These are phyloP conservation scores for Ammospiza maritima DNA, from an alignment of 2,797 vertebrate genomes.

Conservation along the genomic window DNA sequence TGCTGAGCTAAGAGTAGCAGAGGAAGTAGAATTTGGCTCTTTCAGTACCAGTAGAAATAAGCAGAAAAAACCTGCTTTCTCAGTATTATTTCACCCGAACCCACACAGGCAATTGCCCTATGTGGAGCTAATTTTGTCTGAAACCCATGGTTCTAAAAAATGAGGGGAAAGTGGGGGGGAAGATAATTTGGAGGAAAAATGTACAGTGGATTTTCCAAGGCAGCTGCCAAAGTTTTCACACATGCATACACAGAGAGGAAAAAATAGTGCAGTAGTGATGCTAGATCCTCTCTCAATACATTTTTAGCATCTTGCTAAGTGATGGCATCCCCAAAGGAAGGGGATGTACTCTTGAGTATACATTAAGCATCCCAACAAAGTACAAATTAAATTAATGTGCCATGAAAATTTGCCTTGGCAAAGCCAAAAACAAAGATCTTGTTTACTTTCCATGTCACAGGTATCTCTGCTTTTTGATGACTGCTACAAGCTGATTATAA, in stretches of 20 bases:
- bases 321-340: background rate
- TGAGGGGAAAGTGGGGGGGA: accelerated
- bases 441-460: background rate
- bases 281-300: background rate
- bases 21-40: background rate
- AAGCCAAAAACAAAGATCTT: background rate
- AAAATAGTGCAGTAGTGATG: background rate
- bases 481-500: background rate
- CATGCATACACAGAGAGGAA: background rate
- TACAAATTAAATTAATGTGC: background rate
- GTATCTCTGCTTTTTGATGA: background rate
- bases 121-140: background rate
- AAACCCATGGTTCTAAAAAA: background rate
- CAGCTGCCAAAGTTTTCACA: background rate
- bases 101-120: background rate
- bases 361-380: background rate
- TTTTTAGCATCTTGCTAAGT: background rate
- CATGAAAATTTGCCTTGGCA: background rate
- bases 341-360: background rate
- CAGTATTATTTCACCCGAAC: background rate
- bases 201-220: background rate
- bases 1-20: background rate
- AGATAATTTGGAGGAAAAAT: background rate
- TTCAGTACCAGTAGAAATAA: background rate
- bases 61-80: background rate